Percentiles rank a stretch among this genome's conserved stretches.
Conservation (phyloP, 35 echinoderm and acorn worm species). For the Lytechinus pictus region DNA sequence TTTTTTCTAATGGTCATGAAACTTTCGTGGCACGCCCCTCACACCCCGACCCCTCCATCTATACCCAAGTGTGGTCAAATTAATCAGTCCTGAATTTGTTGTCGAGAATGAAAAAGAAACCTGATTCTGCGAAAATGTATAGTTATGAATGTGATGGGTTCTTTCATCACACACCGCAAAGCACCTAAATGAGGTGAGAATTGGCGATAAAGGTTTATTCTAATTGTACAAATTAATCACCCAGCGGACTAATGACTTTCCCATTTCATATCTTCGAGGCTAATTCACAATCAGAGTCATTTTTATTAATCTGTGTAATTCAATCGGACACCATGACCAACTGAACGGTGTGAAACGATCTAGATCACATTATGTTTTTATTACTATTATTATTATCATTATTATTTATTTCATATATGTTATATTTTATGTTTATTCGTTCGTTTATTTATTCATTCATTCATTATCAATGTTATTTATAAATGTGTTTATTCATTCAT, state of each 20-base stretch:
- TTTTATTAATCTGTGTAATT: neutral
- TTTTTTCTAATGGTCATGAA: too few relatives aligned
- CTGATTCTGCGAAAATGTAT: neutral
- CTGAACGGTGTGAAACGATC: neutral
- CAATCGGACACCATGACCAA: neutral
- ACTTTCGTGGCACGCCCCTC: too few relatives aligned
- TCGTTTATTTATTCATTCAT: too few relatives aligned
- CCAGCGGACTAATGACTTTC: neutral
- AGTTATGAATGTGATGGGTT: neutral
- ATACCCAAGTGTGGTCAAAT: neutral
- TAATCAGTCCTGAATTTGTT: neutral
- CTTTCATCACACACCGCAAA: neutral
- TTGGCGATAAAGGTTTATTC: neutral
- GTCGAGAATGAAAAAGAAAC: too few relatives aligned
- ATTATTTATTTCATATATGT: too few relatives aligned
- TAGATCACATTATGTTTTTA: neutral
- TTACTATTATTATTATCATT: too few relatives aligned
- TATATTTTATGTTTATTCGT: too few relatives aligned
- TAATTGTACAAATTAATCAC: neutral
- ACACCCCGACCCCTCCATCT: too few relatives aligned
- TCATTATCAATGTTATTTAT: too few relatives aligned
- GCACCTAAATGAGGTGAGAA: neutral
- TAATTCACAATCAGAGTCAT: neutral
- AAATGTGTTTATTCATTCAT: too few relatives aligned
- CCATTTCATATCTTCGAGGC: neutral